phyloP scores from a whole-genome alignment of 2,113 vertebrate species.

The Cochlearius cochlearius region DNA sequence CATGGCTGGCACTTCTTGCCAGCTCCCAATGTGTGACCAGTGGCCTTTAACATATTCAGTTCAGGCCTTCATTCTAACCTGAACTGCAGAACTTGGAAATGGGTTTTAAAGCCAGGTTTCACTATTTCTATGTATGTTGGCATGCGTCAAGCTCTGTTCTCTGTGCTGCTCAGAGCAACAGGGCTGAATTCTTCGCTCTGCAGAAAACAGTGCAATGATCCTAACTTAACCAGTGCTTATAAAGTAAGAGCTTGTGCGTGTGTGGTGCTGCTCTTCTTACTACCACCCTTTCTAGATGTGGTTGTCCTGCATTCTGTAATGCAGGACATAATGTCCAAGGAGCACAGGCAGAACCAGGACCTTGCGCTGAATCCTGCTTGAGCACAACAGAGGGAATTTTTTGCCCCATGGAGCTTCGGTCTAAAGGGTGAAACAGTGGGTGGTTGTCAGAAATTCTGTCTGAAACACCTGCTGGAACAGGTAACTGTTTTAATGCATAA shows the following conservation, averaged over 20 bases:
- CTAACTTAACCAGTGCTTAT: not conserved
- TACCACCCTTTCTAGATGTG: not conserved
- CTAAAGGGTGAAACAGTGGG: not conserved
- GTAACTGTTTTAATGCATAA: not conserved
- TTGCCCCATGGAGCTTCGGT: not conserved
- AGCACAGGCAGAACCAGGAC: not conserved
- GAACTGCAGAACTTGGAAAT: not conserved
- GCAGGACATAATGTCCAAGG: not conserved
- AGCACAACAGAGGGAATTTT: not conserved
- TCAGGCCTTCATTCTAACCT: not conserved
- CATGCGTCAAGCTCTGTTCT: not conserved
- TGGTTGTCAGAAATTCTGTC: not conserved
- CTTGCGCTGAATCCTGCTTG: not conserved
- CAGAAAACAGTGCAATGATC: not conserved
- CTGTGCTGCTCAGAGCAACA: not conserved
- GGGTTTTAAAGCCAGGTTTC: not conserved
- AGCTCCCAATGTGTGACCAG: not conserved
- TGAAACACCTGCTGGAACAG: not conserved
- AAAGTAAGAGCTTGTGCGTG: not conserved
- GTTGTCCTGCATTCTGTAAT: not conserved
- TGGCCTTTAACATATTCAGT: not conserved
- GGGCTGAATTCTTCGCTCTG: not conserved
- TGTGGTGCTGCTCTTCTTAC: not conserved
- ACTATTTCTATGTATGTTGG: rapidly evolving
- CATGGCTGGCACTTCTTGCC: not conserved